Evolutionary conservation across 2,113 vertebrate genomes (phyloP), one percentile per base, ranked within the genome.

Genomic region (Desmodus rotundus): DNA sequence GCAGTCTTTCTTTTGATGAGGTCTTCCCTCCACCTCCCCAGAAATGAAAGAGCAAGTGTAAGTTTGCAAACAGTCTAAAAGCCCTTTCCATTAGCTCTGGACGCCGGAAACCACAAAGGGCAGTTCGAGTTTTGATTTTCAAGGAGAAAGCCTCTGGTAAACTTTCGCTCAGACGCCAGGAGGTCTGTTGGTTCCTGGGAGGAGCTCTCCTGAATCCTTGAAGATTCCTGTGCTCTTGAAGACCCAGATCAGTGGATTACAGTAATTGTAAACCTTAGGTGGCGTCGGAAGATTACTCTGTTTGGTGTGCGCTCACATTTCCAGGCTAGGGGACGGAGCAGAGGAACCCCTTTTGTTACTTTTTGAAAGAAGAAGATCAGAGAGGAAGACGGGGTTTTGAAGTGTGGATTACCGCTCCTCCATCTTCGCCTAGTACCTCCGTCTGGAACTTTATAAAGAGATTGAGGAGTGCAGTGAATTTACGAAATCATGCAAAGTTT

Each of bases 281-380:
- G 98, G 96, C 96, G 98, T 96, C 76, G 97, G 94, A 93, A 98
- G 97, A 97, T 97, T 96, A 95, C 98, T 97, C 19, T 96, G 97
- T 98, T 98, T 97, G 97, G 96, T 83, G 95, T 95, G 95, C 97
- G 97, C 98, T 97, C 97, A 90, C 95, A 94, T 98, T 97, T 97
- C 98, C 97, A 98, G 98, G 96, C 12, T 15, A 67, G 50, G 92
- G 97, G 96, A 97, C 97, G 80, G 93, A 61, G 91, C 95, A 93
- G 84, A 96, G 97, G 95, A 97, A 97, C 96, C 89, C 95, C 97
- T 74, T 97, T 97, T 97, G 97, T 98, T 97, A 98, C 90, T 97
- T 98, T 98, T 97, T 98, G 97, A 98, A 98, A 98, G 94, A 97
- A 97, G 98, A 98, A 98, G 98, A 98, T 98, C 97, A 97, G 97